A percentile compares a stretch with the other conserved stretches of the same genome.
Conservation (phyloP, 2,888 invertebrate species). For the Endotricha flammealis region DNA sequence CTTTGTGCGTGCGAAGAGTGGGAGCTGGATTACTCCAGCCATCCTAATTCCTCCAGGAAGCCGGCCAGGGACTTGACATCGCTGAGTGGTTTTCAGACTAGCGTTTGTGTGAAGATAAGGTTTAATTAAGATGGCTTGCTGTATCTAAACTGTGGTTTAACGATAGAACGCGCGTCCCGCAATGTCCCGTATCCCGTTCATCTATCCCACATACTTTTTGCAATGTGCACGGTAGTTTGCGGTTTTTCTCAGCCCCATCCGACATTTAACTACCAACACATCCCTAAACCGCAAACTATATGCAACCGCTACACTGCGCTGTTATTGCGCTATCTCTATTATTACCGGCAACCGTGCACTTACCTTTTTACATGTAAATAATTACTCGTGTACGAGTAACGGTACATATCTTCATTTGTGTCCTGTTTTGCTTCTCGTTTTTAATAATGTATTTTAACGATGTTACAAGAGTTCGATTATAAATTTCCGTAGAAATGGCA, state of each 20-base stretch:
- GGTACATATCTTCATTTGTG: constrained; percentile 11
- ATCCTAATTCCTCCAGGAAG: too few relatives aligned
- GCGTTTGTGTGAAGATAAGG: too few relatives aligned
- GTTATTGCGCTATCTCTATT: constrained; percentile 36
- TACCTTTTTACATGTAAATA: constrained; percentile 28
- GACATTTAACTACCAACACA: constrained; percentile 34
- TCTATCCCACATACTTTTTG: constrained; percentile 35
- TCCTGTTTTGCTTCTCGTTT: constrained; percentile 23
- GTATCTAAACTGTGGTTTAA: too few relatives aligned
- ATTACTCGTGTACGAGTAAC: constrained; percentile 27
- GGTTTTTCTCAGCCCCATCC: constrained; percentile 47
- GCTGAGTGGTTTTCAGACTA: too few relatives aligned
- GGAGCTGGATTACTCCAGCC: too few relatives aligned
- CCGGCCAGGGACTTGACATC: too few relatives aligned
- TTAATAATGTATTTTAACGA: constrained; percentile 17
- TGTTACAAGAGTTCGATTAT: constrained; percentile 21
- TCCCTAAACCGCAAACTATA: constrained; percentile 57
- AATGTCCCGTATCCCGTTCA: constrained; percentile 6
- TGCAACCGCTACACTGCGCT: constrained; percentile 39
- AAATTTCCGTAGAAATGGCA: constrained; percentile 33
- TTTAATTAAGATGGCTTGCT: too few relatives aligned
- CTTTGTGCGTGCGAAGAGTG: too few relatives aligned
- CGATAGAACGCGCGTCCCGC: too few relatives aligned
- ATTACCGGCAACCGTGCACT: constrained; percentile 35
- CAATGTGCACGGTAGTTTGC: constrained; percentile 36